Evolutionary conservation across 2,888 invertebrate genomes (phyloP).

Genomic region (Hololepta plana): DNA sequence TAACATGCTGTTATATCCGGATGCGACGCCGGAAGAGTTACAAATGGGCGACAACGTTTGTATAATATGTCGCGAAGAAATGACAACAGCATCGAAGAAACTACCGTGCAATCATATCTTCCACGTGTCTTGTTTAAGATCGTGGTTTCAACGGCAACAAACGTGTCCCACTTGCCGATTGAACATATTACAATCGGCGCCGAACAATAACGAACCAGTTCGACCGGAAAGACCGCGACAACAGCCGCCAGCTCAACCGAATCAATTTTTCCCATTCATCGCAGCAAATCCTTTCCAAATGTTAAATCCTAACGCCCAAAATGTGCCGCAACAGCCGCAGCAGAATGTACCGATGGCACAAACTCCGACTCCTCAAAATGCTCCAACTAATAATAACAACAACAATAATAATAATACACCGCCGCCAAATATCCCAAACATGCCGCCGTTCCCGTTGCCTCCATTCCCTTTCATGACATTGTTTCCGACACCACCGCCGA

Average conservation of each 20-base stretch:
- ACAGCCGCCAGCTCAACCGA: constrained; percentile 10
- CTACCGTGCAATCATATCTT: constrained; percentile 98
- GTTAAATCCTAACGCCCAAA: constrained; percentile 15
- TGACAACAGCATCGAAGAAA: constrained; percentile 71
- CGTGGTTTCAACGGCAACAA: constrained; percentile 99
- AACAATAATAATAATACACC: too few species aligned
- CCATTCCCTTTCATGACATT: constrained; percentile 34
- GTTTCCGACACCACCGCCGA: constrained; percentile 50
- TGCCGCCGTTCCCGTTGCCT: constrained; percentile 32
- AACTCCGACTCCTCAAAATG: constrained; percentile 9
- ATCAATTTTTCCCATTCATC: constrained; percentile 15
- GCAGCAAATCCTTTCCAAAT: constrained; percentile 19
- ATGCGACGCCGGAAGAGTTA: constrained; percentile 85
- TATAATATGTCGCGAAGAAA: constrained; percentile 85
- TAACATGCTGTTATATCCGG: constrained; percentile 96
- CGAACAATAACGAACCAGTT: constrained; percentile 8
- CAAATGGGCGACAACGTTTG: constrained; percentile 92
- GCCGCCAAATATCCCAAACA: constrained; percentile 3
- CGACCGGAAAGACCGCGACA: constrained; percentile 9
- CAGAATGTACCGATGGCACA: constrained; percentile 15
- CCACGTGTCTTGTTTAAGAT: constrained; percentile 90
- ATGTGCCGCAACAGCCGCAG: constrained; percentile 12
- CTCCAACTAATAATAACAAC: constrained; percentile 9
- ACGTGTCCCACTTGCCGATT: constrained; percentile 97
- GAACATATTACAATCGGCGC: constrained; percentile 36